Percentiles rank a stretch among this genome's conserved stretches.
These are phyloP conservation scores for Cariama cristata DNA, from an alignment of 2,113 vertebrate species.

Conservation along the genomic window DNA sequence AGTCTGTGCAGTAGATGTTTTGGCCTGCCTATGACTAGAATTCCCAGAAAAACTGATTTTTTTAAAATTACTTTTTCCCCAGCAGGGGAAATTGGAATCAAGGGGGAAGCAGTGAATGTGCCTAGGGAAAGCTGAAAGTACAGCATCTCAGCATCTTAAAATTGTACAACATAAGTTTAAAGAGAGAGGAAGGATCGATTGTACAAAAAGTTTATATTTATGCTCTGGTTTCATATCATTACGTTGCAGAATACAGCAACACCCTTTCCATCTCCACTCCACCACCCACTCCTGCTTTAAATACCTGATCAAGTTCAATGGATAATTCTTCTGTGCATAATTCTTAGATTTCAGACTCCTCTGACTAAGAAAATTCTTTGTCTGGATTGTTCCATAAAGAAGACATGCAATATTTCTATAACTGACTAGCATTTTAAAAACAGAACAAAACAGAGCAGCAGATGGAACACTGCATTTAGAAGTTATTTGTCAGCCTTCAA, in stretches of 20 bases:
- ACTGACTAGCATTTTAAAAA: not conserved
- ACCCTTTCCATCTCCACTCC: not conserved
- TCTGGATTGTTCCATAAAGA: not conserved
- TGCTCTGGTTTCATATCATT: not conserved
- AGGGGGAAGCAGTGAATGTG: not conserved
- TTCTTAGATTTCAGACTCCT: not conserved
- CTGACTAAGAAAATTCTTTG: not conserved
- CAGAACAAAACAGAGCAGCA: not conserved
- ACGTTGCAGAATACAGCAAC: not conserved
- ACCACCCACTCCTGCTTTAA: not conserved
- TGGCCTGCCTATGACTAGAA: not conserved
- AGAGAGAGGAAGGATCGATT: not conserved
- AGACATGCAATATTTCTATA: not conserved
- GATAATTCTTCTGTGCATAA: not conserved
- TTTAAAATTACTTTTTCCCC: not conserved
- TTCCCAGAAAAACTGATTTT: not conserved
- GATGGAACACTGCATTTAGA: not conserved
- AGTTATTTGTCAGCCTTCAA: not conserved
- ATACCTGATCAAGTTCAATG: not conserved
- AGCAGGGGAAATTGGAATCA: not conserved
- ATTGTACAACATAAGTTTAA: not conserved
- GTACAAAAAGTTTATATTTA: not conserved
- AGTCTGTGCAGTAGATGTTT: not conserved
- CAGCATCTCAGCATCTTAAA: not conserved
- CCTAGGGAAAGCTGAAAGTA: not conserved